A percentile compares a stretch with the other conserved stretches of the same genome.
Evolutionary conservation across 2,113 vertebrate genomes (phyloP).

Genomic region (Setophaga coronata): DNA sequence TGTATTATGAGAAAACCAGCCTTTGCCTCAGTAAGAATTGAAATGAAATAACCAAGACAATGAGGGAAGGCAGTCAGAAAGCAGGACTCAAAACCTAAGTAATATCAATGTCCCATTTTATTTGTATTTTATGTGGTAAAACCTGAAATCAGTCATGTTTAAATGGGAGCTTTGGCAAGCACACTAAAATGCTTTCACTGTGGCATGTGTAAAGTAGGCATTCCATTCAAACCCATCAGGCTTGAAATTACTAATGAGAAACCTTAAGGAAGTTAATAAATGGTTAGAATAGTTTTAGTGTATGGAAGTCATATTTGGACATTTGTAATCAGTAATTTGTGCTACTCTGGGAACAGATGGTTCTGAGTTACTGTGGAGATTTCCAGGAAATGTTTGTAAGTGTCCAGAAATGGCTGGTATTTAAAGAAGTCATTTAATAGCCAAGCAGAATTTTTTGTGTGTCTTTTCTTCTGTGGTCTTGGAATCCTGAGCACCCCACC

Average conservation of each 20-base stretch:
- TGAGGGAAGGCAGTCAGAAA: neutral
- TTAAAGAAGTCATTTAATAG: neutral
- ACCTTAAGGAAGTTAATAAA: conserved; percentile 20
- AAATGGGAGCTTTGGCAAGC: neutral
- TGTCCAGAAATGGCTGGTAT: neutral
- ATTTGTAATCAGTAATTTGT: conserved; percentile 1
- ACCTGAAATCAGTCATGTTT: neutral
- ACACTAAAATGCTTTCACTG: neutral
- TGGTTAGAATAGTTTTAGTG: neutral
- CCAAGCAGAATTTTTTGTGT: neutral
- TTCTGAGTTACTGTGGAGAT: neutral
- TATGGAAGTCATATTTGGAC: neutral
- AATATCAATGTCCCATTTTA: neutral
- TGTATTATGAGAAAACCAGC: neutral
- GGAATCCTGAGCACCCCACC: conserved; percentile 6
- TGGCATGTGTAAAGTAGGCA: neutral
- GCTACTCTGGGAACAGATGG: neutral
- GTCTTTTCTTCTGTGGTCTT: neutral
- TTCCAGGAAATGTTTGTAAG: conserved; percentile 26
- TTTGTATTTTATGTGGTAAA: neutral
- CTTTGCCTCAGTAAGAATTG: neutral
- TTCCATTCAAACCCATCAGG: neutral
- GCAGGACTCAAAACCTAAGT: neutral
- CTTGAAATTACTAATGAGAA: conserved; percentile 7
- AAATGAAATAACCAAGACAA: neutral